A percentile compares a stretch with the other conserved stretches of the same genome.
Conservation (phyloP, 2,113 vertebrate genomes). For the Platycercus adscitus region DNA sequence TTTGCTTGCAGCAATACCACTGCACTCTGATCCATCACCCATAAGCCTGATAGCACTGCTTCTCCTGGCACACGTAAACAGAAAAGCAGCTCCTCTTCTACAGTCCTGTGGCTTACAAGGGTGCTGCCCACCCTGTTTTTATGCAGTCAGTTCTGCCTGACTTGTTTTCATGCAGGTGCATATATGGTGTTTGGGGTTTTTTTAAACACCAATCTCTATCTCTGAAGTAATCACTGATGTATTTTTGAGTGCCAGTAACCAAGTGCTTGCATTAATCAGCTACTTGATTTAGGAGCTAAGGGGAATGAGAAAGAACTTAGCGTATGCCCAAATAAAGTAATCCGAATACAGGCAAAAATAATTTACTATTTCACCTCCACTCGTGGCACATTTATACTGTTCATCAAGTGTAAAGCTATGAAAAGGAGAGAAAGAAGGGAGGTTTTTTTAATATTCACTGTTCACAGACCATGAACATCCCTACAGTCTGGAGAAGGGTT, state of each 20-base stretch:
- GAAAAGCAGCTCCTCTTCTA: background rate
- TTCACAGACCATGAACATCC: background rate
- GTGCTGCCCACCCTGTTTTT: background rate
- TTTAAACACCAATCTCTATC: background rate
- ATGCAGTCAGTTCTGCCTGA: background rate
- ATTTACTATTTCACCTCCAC: background rate
- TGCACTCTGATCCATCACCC: slow-evolving; percentile 24
- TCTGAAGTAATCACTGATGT: slow-evolving; percentile 8
- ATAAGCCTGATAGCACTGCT: slow-evolving; percentile 6
- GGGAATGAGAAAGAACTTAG: background rate
- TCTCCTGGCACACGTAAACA: background rate
- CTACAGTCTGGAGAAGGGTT: background rate
- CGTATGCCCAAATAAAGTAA: background rate
- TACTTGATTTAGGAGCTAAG: slow-evolving; percentile 8
- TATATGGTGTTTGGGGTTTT: background rate
- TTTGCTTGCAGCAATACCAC: slow-evolving; percentile 28
- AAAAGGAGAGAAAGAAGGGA: background rate
- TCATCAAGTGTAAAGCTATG: background rate
- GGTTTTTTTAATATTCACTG: background rate
- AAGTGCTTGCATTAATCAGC: background rate
- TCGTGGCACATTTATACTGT: background rate
- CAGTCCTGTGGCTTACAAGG: background rate
- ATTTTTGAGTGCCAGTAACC: background rate
- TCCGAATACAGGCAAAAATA: background rate
- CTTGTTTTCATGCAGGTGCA: slow-evolving; percentile 13